Base-by-base conservation (phyloP, 2,113 vertebrate species). In the Oxyruncus cristatus region DNA sequence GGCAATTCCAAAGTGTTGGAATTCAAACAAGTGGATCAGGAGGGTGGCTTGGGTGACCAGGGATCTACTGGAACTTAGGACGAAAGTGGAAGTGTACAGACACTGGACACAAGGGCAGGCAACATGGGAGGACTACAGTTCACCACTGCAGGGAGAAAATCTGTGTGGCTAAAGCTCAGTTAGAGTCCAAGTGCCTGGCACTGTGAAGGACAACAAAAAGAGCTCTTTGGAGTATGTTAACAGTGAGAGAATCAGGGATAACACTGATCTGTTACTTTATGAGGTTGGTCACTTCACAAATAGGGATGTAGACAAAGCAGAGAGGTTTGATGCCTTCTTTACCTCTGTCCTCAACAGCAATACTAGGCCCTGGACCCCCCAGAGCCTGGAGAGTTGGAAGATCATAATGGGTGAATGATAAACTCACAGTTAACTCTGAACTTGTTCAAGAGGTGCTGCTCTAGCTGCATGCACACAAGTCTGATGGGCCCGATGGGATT, bases 291-390 rank as follows among this genome's bases (percentile, higher is more conserved):
- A 78, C 8, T 26, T 39, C 23, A 73, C 32, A 73, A 35, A 49
- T 2, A 20, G 6, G 14, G 9, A n/a, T 17, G 20, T 18, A 37
- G 23, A 50, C n/a, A 42, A 55, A 72, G 8, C 10, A 74, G 5
- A 37, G 16, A 62, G 4, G 6, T 61, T 75, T 61, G 75, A 66
- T 2, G 0, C 3, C 10, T 33, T 66, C 35, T 87, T 75, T 26
- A 3, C 5, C 16, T 42, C 27, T 0, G 0, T 58, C 37, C 72
- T 77, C 42, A 39, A 41, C 5, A 26, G 4, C 8, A 63, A 7
- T 19, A 44, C 28, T 62, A 2, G 2, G 16, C 5, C 4, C 39
- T 55, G 22, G 18, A 26, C 4, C 2, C 12, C 5, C 10, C 21
- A 22, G 8, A 41, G 41, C 15, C 10, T 30, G 6, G 35, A 65